These are phyloP conservation scores for Argentina silus DNA, from an alignment of 2,797 vertebrate species.

Conservation along the genomic window DNA sequence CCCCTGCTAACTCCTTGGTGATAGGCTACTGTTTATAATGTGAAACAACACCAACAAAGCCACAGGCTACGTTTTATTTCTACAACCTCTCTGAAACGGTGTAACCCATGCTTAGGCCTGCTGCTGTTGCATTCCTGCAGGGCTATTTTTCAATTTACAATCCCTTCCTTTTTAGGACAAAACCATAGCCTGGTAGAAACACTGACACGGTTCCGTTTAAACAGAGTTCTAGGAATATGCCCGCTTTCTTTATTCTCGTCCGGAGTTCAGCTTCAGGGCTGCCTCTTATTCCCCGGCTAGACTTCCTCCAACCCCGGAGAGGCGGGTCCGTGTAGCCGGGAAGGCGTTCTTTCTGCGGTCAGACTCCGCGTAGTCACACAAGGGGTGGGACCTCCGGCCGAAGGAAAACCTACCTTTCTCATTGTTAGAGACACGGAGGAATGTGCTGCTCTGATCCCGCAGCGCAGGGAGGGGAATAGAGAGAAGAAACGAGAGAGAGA, in stretches of 20 bases:
- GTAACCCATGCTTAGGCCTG: background rate
- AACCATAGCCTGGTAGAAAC: background rate
- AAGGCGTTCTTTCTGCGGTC: conserved; percentile 81
- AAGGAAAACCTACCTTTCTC: conserved; percentile 82
- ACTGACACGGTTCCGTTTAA: no score
- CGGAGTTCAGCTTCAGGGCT: no score
- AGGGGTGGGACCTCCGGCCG: conserved; percentile 78
- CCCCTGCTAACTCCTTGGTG: no score
- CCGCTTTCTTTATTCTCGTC: no score
- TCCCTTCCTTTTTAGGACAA: background rate
- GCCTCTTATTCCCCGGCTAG: background rate
- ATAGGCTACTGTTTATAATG: no score
- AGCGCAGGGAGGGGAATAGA: conserved; percentile 67
- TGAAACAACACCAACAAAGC: no score
- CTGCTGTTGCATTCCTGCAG: background rate
- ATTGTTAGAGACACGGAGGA: conserved; percentile 82
- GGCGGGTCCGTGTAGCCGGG: conserved; percentile 75
- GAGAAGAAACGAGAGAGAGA: conserved; percentile 47
- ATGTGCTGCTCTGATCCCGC: conserved; percentile 81
- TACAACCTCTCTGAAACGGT: background rate
- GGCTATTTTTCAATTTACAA: background rate
- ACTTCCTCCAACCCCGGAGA: conserved; percentile 35
- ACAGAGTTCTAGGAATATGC: no score
- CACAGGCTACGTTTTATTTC: no score
- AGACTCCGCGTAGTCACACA: conserved; percentile 74